phyloP scores from a whole-genome alignment of 2,113 vertebrate genomes.

The Nasalis larvatus region DNA sequence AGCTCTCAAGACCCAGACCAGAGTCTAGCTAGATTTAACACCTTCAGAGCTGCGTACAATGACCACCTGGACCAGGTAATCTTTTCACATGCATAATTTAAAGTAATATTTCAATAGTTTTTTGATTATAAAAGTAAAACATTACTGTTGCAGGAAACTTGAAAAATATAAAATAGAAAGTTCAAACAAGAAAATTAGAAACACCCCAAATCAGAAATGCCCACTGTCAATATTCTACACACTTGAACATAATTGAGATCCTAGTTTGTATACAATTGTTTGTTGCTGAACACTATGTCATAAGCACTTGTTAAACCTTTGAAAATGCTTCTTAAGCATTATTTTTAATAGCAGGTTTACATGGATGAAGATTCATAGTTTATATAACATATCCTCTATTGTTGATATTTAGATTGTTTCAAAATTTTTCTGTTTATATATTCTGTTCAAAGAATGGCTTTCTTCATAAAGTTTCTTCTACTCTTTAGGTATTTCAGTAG shows the following conservation, averaged over 20 bases:
- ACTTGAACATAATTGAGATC: background rate
- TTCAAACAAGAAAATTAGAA: background rate
- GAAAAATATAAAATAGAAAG: background rate
- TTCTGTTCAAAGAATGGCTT: background rate
- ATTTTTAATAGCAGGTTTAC: background rate
- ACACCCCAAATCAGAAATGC: background rate
- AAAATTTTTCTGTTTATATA: background rate
- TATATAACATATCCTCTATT: background rate
- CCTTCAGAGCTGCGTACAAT: background rate
- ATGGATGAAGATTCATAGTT: background rate
- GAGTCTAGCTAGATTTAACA: background rate
- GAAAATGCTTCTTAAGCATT: background rate
- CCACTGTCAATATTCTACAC: background rate
- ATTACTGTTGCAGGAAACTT: background rate
- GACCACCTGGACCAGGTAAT: background rate
- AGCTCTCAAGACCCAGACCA: background rate
- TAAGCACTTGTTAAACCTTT: background rate
- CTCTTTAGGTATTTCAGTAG: background rate
- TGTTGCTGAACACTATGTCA: background rate
- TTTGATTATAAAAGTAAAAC: background rate
- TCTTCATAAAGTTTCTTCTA: background rate
- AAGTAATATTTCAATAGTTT: background rate
- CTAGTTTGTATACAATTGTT: background rate
- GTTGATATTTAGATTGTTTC: background rate
- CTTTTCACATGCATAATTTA: background rate